These are phyloP conservation scores for Aporrectodea caliginosa DNA, from an alignment of 1,140 invertebrate genomes.

Conservation along the genomic window DNA sequence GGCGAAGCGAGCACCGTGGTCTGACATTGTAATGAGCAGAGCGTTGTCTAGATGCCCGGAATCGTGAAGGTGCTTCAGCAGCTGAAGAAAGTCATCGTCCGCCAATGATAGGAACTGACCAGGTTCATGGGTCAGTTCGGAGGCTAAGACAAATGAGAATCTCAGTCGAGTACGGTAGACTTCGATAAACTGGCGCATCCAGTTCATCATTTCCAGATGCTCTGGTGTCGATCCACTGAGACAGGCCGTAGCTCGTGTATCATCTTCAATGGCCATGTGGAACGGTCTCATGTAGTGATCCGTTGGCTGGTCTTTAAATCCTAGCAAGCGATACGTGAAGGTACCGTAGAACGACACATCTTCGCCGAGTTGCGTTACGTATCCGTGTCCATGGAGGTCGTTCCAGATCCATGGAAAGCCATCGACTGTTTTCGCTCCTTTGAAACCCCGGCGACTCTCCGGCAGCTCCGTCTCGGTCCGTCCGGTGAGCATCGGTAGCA, in stretches of 20 bases:
- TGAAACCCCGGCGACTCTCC: slow-evolving; percentile 73
- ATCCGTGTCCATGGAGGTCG: slow-evolving; percentile 60
- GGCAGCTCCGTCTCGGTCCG: slow-evolving; percentile 82
- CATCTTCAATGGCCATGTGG: slow-evolving; percentile 59
- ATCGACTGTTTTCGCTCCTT: slow-evolving; percentile 66
- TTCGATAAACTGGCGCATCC: slow-evolving; percentile 60
- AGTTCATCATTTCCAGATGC: slow-evolving; percentile 69
- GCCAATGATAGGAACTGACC: slow-evolving; percentile 31
- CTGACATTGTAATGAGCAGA: slow-evolving; percentile 41
- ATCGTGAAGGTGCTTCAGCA: slow-evolving; percentile 36
- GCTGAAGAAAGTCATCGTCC: slow-evolving; percentile 36
- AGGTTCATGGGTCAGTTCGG: slow-evolving; percentile 37
- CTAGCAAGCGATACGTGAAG: slow-evolving; percentile 85
- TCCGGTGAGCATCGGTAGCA: slow-evolving; percentile 82
- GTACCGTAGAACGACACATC: slow-evolving; percentile 79
- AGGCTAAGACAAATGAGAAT: slow-evolving; percentile 33
- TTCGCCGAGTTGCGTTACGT: slow-evolving; percentile 69
- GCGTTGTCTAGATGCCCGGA: slow-evolving; percentile 38
- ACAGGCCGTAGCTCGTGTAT: slow-evolving; percentile 46
- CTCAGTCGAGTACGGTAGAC: slow-evolving; percentile 7
- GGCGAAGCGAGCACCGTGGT: slow-evolving; percentile 63
- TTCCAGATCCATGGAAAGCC: slow-evolving; percentile 66
- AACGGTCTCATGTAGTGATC: slow-evolving; percentile 86
- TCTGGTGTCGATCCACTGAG: slow-evolving; percentile 75
- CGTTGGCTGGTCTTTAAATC: slow-evolving; percentile 77